These are phyloP conservation scores for Sabatieria punctata DNA, from an alignment of 2,888 invertebrate species.

Conservation along the genomic window DNA sequence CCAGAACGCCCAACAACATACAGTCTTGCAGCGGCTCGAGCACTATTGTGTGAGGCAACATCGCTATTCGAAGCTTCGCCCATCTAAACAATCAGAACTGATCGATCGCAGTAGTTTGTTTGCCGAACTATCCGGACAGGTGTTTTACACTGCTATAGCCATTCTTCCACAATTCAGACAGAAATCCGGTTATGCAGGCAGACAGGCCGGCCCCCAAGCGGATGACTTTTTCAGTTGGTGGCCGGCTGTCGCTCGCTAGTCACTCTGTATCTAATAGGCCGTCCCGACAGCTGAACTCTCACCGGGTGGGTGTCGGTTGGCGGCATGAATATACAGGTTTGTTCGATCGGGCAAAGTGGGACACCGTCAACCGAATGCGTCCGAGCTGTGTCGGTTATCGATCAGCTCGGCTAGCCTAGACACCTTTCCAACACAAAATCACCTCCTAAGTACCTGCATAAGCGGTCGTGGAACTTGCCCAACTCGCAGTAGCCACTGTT, in stretches of 20 bases:
- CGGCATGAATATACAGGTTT: no score
- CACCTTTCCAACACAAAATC: neutral
- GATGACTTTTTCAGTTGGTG: no score
- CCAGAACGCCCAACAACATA: constrained; percentile 72
- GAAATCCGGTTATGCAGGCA: no score
- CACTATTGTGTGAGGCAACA: constrained; percentile 75
- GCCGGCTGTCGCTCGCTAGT: no score
- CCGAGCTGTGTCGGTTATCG: neutral
- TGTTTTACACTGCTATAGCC: neutral
- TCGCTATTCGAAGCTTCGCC: constrained; percentile 84
- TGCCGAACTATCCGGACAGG: neutral
- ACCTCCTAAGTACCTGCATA: constrained; percentile 34
- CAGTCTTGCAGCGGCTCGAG: constrained; percentile 91
- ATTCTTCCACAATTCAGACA: neutral
- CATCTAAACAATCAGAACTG: constrained; percentile 46
- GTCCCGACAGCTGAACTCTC: no score
- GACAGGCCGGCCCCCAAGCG: no score
- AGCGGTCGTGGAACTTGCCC: constrained; percentile 61
- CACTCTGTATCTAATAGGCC: no score
- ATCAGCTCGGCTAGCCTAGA: neutral
- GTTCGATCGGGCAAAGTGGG: no score
- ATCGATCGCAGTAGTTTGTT: neutral
- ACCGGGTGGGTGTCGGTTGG: no score
- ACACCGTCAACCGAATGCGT: neutral
- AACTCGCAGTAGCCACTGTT: constrained; percentile 78